Conservation (phyloP, 37 sponge, comb jelly and placozoan species). For the Trichoplax adhaerens region DNA sequence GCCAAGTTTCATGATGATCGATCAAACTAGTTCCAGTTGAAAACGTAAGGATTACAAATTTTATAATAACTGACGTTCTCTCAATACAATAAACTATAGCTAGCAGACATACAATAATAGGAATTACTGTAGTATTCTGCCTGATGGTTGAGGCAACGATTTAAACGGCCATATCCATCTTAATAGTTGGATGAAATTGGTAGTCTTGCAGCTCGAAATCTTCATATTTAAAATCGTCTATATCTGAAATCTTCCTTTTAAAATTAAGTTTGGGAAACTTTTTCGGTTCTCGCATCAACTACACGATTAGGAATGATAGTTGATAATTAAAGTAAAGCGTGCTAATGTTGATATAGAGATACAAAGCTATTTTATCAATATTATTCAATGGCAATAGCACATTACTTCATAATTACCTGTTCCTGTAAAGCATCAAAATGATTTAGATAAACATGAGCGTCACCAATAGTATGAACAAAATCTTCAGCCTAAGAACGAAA, state of each 20-base stretch:
- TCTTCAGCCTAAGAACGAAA: background rate
- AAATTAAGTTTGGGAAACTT: slow-evolving; percentile 58
- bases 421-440: slow-evolving; percentile 71
- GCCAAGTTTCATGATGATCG: too few species aligned
- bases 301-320: background rate
- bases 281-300: slow-evolving; percentile 55
- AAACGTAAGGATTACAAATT: too few species aligned
- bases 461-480: slow-evolving; percentile 15
- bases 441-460: slow-evolving; percentile 87
- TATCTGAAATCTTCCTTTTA: slow-evolving; percentile 45
- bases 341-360: background rate
- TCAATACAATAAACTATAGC: too few species aligned
- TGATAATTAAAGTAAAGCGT: too few species aligned
- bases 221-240: slow-evolving; percentile 71
- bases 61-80: too few species aligned
- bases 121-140: too few species aligned
- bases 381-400: background rate
- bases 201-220: slow-evolving; percentile 65
- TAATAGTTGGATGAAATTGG: slow-evolving; percentile 67
- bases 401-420: slow-evolving; percentile 29
- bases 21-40: too few species aligned
- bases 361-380: background rate
- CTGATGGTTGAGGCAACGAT: too few species aligned
- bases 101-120: too few species aligned
- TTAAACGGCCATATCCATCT: slow-evolving; percentile 89